Base-by-base conservation (phyloP, 2,888 invertebrate species). In the Cheilosia vernalis region DNA sequence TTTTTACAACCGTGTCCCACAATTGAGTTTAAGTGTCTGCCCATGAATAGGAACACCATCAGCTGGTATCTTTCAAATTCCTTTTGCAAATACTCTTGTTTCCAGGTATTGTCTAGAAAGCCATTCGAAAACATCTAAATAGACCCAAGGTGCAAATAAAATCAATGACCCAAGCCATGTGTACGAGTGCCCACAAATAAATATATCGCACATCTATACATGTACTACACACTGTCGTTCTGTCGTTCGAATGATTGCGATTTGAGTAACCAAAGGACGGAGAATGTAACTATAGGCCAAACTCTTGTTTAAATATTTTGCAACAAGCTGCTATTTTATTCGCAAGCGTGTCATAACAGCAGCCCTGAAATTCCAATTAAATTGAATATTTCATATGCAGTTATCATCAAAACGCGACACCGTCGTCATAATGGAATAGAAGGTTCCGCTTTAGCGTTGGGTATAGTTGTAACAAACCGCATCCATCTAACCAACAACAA, bases 311-410 rank as follows among this genome's bases (percentile, higher is more conserved):
- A 76, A 76, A 67, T 60, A 76, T 69, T 61, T 64, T 70, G 58
- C 24, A 49, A 63, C 61, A 58, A 64, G 44, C 69, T 42, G 47
- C 42, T 49, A 49, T 61, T 67, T 40, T 51, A 83, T 56, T 15
- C 80, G 47, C 81, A 19, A 53, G 81, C 72, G 81, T 63, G 56
- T 27, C 72, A 77, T 81, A 81, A 80, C 42, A 69, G 61, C 6
- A 51, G 58, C 72, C 72, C 74, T 67, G 83, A 73, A 87, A 86
- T 81, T 77, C 83, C 83, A 86, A 87, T 91, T 91, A 91, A 91
- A 91, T 91, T 91, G 91, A 91, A 91, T 91, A 85, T 85, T 85
- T 85, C 81, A 85, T 85, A 70, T 81, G 85, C 76, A 85, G 81
- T 85, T 85, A 81, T 81, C 85, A 80, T 84, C 84, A 55, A 72